These are phyloP conservation scores for Linnaemya vulpina DNA, from an alignment of 2,888 invertebrate species.

Conservation along the genomic window DNA sequence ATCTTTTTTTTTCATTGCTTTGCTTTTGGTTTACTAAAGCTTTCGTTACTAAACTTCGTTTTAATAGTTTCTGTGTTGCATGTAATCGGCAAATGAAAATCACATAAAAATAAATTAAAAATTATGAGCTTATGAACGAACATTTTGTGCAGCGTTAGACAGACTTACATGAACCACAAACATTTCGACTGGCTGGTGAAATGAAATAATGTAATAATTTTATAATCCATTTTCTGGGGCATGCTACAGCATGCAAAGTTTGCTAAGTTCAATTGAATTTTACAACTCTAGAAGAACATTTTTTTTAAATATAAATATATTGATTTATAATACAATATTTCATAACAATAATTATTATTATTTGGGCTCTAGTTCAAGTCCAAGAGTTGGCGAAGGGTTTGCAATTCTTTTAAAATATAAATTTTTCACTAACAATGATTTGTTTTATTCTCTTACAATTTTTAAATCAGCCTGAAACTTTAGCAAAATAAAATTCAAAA, in stretches of 20 bases:
- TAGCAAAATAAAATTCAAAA: too few species aligned
- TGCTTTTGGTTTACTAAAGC: conserved; percentile 48
- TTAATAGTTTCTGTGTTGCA: conserved; percentile 73
- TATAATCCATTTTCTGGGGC: not conserved
- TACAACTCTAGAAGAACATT: too few species aligned
- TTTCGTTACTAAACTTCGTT: conserved; percentile 67
- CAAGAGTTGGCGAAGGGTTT: too few species aligned
- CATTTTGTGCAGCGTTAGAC: not conserved
- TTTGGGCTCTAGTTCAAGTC: too few species aligned
- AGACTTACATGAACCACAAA: not conserved
- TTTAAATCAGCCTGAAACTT: too few species aligned
- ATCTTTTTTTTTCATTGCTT: not conserved
- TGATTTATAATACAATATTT: too few species aligned
- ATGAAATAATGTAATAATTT: conserved; percentile 17
- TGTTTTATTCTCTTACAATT: too few species aligned
- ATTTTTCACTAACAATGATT: too few species aligned
- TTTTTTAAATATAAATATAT: too few species aligned
- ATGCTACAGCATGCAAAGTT: not conserved
- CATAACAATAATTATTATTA: too few species aligned
- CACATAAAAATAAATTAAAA: conserved; percentile 81
- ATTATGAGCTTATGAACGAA: conserved; percentile 73
- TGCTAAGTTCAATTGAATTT: not conserved
- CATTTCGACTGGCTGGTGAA: not conserved
- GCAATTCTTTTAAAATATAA: too few species aligned
- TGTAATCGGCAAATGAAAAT: conserved; percentile 80